A percentile compares a stretch with the other conserved stretches of the same genome.
These are phyloP conservation scores for Charadrius vociferus DNA, from an alignment of 2,113 vertebrate species.

Conservation along the genomic window DNA sequence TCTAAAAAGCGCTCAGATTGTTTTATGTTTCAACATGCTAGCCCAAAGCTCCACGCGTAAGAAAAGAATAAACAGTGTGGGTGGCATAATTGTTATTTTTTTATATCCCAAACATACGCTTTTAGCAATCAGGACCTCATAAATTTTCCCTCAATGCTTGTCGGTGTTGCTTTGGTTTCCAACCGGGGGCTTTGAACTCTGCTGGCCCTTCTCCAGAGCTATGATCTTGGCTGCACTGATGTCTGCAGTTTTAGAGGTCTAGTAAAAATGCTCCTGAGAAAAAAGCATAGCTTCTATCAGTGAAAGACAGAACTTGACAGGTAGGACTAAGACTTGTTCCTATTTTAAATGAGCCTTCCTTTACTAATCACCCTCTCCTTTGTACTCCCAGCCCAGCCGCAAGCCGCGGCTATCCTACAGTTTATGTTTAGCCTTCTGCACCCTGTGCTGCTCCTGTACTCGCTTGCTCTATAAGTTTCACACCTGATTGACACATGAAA, in stretches of 20 bases:
- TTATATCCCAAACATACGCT: neutral
- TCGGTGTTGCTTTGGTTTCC: conserved; percentile 27
- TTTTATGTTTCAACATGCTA: conserved; percentile 5
- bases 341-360: neutral
- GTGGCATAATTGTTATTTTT: conserved; percentile 48
- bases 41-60: neutral
- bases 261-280: neutral
- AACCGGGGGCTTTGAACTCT: neutral
- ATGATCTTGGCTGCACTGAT: neutral
- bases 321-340: neutral
- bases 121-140: conserved; percentile 39
- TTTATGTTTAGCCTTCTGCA: neutral
- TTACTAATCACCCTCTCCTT: neutral
- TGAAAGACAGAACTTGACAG: neutral
- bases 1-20: neutral
- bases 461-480: neutral
- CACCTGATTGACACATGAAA: neutral
- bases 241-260: neutral
- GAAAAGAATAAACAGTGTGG: conserved; percentile 38
- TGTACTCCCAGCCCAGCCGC: neutral
- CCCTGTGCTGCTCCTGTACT: neutral
- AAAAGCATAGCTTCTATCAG: neutral
- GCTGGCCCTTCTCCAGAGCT: conserved; percentile 49
- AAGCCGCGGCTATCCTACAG: neutral
- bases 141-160: conserved; percentile 29